Base-by-base conservation (phyloP, 2,113 vertebrate species). In the Rhabdornis inornatus region DNA sequence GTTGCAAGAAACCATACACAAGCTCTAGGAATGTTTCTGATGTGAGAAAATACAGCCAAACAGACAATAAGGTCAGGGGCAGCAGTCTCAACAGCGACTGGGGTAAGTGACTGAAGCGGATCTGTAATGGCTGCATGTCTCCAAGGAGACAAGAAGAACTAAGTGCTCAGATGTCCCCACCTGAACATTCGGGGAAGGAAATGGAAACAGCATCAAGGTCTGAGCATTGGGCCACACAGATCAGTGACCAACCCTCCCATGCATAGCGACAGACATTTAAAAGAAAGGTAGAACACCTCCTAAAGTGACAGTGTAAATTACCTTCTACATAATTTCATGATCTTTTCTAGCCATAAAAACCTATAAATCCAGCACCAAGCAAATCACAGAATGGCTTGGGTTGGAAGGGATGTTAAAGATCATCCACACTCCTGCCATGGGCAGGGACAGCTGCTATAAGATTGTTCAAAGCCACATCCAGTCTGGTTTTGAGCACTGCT, bases 101-200 rank as follows among this genome's bases (percentile, higher is more conserved):
- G 10, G 23, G 11, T 3, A 40, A 45, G 44, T 4, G 57, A 81
- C 61, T 0, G 0, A 75, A 66, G 21, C 6, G 49, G 28, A 63
- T 13, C 56, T 71, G 30, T 8, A 71, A 30, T 20, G 37, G 37
- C 8, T 52, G 14, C 3, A 0, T 14, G 14, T 35, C 56, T 70
- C 42, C 37, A 47, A 13, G 28, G 17, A 53, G 37, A 31, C 17
- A 59, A n/a, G 30, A 89, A 35, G 11, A 80, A 35, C 18, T 14
- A 42, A 64, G 10, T 13, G 35, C 39, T 50, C 50, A 23, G 20
- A 20, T 28, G 7, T 39, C 22, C 24, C 45, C 45, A 42, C 4
- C 14, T 30, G 44, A 83, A 50, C 0, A 0, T 22, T 10, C 33
- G 6, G 35, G 69, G 22, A 80, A 63, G 18, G 25, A 60, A 59